Evolutionary conservation across 2,113 vertebrate species (phyloP).

Genomic region (Pelecanus crispus): DNA sequence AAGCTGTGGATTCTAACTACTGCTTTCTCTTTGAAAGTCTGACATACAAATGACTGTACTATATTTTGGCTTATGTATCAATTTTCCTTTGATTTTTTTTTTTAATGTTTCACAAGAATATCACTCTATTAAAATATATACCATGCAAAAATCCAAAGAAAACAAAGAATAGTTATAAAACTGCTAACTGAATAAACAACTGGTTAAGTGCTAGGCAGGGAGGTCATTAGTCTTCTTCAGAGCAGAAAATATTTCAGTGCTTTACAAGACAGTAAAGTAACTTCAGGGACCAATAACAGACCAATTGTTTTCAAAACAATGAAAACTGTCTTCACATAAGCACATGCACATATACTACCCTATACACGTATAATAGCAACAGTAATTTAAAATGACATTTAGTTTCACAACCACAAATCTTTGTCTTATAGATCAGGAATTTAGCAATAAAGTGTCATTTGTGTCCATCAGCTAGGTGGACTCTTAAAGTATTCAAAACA

Average conservation of each 20-base stretch:
- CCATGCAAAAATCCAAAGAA: not conserved
- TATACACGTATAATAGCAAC: not conserved
- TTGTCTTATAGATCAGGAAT: not conserved
- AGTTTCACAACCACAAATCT: not conserved
- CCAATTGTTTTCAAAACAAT: not conserved
- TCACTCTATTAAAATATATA: not conserved
- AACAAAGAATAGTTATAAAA: not conserved
- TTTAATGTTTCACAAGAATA: not conserved
- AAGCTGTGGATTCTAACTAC: not conserved
- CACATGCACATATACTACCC: not conserved
- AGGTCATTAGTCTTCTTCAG: not conserved
- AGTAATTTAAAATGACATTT: not conserved
- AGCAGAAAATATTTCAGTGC: not conserved
- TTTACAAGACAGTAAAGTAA: not conserved
- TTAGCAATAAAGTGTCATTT: not conserved
- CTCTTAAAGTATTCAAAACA: constrained; percentile 20
- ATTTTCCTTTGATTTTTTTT: not conserved
- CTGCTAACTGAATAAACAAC: not conserved
- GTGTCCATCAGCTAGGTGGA: not conserved
- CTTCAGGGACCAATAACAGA: not conserved
- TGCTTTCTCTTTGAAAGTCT: not conserved
- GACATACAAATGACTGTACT: not conserved
- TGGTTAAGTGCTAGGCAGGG: not conserved
- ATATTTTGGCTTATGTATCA: not conserved
- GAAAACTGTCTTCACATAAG: not conserved